A percentile compares a stretch with the other conserved stretches of the same genome.
phyloP scores from a whole-genome alignment of 1,140 invertebrate genomes.

The Drosophila nigrodunni region DNA sequence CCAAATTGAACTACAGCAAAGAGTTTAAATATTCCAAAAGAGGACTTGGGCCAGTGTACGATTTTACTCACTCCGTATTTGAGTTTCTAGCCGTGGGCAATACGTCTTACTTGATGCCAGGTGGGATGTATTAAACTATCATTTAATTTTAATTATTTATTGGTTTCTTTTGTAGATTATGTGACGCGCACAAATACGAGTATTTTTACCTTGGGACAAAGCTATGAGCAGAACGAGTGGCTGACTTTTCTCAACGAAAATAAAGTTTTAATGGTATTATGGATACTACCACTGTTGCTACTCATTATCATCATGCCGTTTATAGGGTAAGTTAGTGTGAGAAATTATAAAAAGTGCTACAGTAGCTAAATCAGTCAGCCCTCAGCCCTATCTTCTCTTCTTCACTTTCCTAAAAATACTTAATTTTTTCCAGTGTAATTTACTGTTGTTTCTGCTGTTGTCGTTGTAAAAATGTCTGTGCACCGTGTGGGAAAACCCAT shows the following conservation, averaged over 20 bases:
- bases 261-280: not conserved
- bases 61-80: not conserved
- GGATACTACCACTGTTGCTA: not conserved
- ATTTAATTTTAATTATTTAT: not conserved
- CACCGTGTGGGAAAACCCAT: not conserved
- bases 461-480: not conserved
- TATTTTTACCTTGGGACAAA: not conserved
- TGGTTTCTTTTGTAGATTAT: slow-evolving; percentile 1
- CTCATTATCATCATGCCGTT: slow-evolving; percentile 1
- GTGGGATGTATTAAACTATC: not conserved
- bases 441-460: slow-evolving; percentile 25
- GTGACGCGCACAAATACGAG: not conserved
- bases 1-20: not conserved
- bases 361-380: too few relatives aligned
- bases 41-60: not conserved
- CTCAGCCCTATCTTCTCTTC: too few relatives aligned
- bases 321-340: slow-evolving; percentile 6
- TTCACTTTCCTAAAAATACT: too few relatives aligned
- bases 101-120: not conserved
- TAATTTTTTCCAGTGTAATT: not conserved
- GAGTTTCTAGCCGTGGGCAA: not conserved
- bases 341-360: too few relatives aligned
- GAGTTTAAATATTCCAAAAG: not conserved
- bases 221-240: slow-evolving; percentile 8
- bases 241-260: not conserved